phyloP scores from a whole-genome alignment of 1,140 invertebrate genomes.

The Metopolophium dirhodum region DNA sequence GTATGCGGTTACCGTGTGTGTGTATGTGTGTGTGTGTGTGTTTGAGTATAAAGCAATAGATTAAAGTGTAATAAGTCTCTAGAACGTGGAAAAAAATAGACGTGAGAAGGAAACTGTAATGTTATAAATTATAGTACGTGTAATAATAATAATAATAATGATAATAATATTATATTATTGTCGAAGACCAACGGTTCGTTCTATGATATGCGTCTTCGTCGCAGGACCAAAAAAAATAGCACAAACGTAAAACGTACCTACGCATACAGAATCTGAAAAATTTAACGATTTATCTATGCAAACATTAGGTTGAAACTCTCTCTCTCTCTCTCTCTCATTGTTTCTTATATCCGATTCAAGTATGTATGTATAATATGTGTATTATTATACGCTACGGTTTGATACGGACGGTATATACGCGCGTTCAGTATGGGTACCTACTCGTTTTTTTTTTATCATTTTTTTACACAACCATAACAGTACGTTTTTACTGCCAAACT shows the following conservation, averaged over 20 bases:
- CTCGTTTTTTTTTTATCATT: background rate
- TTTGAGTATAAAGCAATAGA: background rate
- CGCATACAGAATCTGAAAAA: background rate
- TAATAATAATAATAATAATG: too few species aligned
- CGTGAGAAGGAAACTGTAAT: background rate
- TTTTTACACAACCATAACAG: slow-evolving; percentile 24
- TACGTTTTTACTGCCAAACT: slow-evolving; percentile 20
- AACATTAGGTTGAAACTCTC: background rate
- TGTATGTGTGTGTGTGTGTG: too few species aligned
- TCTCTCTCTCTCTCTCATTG: background rate
- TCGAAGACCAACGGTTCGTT: background rate
- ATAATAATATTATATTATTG: background rate
- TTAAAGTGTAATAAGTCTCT: background rate
- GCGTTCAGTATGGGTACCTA: background rate
- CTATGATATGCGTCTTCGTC: background rate
- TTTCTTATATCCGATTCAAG: background rate
- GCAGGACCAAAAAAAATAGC: background rate
- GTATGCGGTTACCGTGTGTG: too few species aligned
- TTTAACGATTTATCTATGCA: background rate
- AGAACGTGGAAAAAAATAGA: background rate
- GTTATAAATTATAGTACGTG: too few species aligned
- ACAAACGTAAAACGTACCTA: background rate
- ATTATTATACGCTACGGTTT: background rate
- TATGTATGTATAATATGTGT: background rate
- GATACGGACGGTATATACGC: background rate